Base-by-base conservation (phyloP, 2,888 invertebrate species). In the Lochmaea crataegi region DNA sequence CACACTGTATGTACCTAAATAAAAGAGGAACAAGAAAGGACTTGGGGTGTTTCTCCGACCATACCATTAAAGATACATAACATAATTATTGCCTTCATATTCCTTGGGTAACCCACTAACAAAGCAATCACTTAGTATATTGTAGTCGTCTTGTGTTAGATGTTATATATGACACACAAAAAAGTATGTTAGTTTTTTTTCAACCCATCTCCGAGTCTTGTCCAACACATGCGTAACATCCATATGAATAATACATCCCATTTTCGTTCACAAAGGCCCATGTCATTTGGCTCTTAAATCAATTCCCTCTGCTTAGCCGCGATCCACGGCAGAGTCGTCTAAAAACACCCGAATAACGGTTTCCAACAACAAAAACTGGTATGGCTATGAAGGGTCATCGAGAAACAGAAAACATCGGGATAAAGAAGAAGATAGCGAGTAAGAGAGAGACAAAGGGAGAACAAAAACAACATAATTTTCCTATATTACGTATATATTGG, bases 401-500 rank as follows among this genome's bases (percentile, higher is more conserved):
- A 61, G 65, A 72, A 64, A 74, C 71, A 45, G 71, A 75, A 75
- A 72, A 68, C 69, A 72, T 77, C 63, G 68, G 65, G 51, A 48
- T 41, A 45, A 61, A 66, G 71, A 48, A 60, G 64, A 64, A 56
- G 72, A 56, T 56, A 73, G 5, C 2, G 4, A 48, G n/a, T 2
- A 7, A 9, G 51, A 53, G 9, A 18, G 18, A 16, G 53, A 53
- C 7, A 2, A 9, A 4, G 10, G n/a, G 16, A 53, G 16, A n/a
- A 53, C 75, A 79, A 79, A 77, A 77, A 79, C 77, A 64, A 71
- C 71, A 76, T 78, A 76, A 79, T 79, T 79, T 77, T 76, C 79
- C 76, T 76, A 76, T 75, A 79, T 76, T 75, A 76, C 73, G 65
- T 75, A 75, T 76, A 77, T 45, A 12, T 77, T 77, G 75, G 79